Evolutionary conservation across 2,113 vertebrate species (phyloP).

Genomic region (Corythaeola cristata): DNA sequence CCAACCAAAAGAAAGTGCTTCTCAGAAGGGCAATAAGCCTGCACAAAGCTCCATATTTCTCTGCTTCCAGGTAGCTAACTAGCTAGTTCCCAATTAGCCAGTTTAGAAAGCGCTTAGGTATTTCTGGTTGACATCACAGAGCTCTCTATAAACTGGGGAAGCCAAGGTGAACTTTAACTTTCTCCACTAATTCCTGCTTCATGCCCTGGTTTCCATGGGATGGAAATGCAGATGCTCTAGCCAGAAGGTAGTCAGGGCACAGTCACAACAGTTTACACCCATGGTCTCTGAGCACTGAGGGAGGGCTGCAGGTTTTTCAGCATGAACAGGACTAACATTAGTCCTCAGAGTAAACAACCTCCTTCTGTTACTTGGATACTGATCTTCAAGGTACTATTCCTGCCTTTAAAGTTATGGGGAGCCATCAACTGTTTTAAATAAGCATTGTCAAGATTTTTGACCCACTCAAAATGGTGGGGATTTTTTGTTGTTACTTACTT

Average conservation of each 20-base stretch:
- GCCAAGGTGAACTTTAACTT: not conserved
- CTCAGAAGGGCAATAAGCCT: not conserved
- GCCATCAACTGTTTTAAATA: not conserved
- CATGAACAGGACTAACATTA: not conserved
- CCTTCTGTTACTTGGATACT: not conserved
- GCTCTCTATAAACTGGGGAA: not conserved
- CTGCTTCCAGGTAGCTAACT: not conserved
- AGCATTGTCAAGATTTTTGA: not conserved
- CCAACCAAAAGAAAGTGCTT: not conserved
- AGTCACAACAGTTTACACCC: not conserved
- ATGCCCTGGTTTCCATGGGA: not conserved
- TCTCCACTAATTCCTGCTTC: not conserved
- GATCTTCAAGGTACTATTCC: not conserved
- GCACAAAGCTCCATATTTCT: not conserved
- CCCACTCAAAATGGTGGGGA: not conserved
- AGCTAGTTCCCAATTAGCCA: not conserved
- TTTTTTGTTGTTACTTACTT: not conserved
- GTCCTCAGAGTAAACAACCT: not conserved
- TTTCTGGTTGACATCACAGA: not conserved
- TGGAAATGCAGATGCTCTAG: no score
- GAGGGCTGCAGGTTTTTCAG: not conserved
- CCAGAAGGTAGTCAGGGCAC: not conserved
- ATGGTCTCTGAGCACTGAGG: not conserved
- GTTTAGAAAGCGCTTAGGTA: not conserved
- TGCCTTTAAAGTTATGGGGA: not conserved